These are phyloP conservation scores for Agriotes lineatus DNA, from an alignment of 2,888 invertebrate species.

Conservation along the genomic window DNA sequence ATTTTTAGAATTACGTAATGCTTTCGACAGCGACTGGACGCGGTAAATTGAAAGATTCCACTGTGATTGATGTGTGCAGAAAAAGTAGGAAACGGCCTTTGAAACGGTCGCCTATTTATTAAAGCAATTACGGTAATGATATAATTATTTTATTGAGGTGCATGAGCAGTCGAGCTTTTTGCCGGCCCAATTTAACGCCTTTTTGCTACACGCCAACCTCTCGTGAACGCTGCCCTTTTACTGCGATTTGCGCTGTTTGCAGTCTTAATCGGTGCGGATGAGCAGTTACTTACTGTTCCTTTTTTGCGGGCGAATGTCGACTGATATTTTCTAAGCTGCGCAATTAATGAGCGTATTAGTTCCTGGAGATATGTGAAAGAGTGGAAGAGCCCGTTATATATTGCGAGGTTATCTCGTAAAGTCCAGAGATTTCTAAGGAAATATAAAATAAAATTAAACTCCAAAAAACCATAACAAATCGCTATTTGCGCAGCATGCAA, in stretches of 20 bases:
- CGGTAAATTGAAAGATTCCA: slow-evolving; percentile 2
- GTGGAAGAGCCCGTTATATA: too few relatives aligned
- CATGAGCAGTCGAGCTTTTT: slow-evolving; percentile 16
- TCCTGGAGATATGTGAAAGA: too few relatives aligned
- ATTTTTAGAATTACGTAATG: slow-evolving; percentile 5
- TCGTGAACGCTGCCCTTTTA: slow-evolving; percentile 6
- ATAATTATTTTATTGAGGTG: slow-evolving; percentile 28
- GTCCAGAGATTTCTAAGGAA: too few relatives aligned
- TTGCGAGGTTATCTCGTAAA: too few relatives aligned
- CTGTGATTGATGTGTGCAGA: background rate
- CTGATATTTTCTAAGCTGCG: too few relatives aligned
- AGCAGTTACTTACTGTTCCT: background rate
- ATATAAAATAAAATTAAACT: too few relatives aligned
- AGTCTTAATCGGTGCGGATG: background rate
- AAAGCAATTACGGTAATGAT: slow-evolving; percentile 28
- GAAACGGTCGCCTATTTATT: slow-evolving; percentile 13
- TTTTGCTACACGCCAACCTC: slow-evolving; percentile 27
- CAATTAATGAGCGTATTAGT: too few relatives aligned
- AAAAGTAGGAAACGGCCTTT: slow-evolving; percentile 14
- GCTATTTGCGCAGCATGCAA: too few relatives aligned
- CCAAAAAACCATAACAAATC: too few relatives aligned
- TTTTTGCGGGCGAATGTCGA: too few relatives aligned
- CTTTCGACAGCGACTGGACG: background rate
- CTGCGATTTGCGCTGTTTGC: background rate
- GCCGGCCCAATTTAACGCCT: slow-evolving; percentile 26